Percentiles rank a stretch among this genome's conserved stretches.
Conservation (phyloP, 2,888 invertebrate genomes). For the Hofmannophila pseudospretella region DNA sequence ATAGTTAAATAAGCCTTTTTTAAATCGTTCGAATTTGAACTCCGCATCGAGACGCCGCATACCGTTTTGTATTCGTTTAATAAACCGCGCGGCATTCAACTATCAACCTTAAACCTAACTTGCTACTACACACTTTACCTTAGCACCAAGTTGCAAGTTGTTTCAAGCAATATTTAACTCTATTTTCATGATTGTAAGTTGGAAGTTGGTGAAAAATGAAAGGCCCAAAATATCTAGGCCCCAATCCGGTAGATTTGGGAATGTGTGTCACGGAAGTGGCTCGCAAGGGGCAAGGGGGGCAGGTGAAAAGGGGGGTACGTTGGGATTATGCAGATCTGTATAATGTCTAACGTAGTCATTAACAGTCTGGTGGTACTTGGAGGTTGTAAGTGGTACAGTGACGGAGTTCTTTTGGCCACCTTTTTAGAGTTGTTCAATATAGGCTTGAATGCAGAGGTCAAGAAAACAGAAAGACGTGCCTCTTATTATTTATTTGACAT, state of each 20-base stretch:
- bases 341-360: constrained; percentile 7
- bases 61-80: constrained; percentile 61
- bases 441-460: too few species aligned
- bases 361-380: too few species aligned
- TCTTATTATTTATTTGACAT: too few species aligned
- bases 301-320: constrained; percentile 20
- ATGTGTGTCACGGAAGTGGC: constrained; percentile 63
- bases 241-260: constrained; percentile 65
- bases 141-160: constrained; percentile 11
- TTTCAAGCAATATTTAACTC: constrained; percentile 18
- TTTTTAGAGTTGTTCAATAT: too few species aligned
- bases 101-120: constrained; percentile 29
- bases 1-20: constrained; percentile 30
- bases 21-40: constrained; percentile 49
- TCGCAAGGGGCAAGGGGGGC: constrained; percentile 26
- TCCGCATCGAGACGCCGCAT: constrained; percentile 46
- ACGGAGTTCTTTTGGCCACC: too few species aligned
- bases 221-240: constrained; percentile 58
- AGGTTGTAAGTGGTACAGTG: too few species aligned
- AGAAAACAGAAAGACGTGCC: too few species aligned
- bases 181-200: too few species aligned
- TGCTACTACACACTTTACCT: too few species aligned
- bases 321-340: constrained; percentile 47
- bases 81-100: constrained; percentile 25
- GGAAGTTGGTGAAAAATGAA: too few species aligned